phyloP scores from a whole-genome alignment of 2,888 invertebrate genomes.

The Platycheirus rosarum region DNA sequence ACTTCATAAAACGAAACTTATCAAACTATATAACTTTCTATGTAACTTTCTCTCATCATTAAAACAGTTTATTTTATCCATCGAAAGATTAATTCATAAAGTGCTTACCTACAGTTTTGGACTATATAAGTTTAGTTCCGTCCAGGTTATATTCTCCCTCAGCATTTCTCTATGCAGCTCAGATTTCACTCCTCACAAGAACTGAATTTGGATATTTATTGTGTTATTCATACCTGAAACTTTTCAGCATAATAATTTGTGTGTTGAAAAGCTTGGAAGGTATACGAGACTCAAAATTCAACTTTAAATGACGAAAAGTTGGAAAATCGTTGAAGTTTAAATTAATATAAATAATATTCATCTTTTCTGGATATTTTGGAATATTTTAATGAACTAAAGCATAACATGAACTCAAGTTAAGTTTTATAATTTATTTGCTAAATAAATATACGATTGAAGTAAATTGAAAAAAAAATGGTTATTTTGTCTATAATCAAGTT shows the following conservation, averaged over 20 bases:
- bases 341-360: slow-evolving; percentile 32
- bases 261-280: slow-evolving; percentile 38
- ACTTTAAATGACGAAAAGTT: slow-evolving; percentile 41
- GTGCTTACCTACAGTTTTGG: background rate
- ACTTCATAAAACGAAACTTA: slow-evolving; percentile 23
- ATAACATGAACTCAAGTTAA: too few species aligned
- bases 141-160: slow-evolving; percentile 19
- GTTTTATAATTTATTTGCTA: too few species aligned
- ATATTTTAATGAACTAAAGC: too few species aligned
- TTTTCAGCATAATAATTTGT: slow-evolving; percentile 58
- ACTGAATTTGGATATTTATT: slow-evolving; percentile 58
- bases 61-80: slow-evolving; percentile 21
- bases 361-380: too few species aligned
- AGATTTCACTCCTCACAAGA: slow-evolving; percentile 10
- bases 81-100: background rate
- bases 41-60: slow-evolving; percentile 2
- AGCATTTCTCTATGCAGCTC: slow-evolving; percentile 12
- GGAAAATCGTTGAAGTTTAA: slow-evolving; percentile 40
- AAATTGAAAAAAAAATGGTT: too few species aligned
- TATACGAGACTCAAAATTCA: slow-evolving; percentile 14
- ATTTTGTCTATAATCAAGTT: too few species aligned
- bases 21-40: slow-evolving; percentile 6
- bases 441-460: too few species aligned
- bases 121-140: background rate
- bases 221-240: slow-evolving; percentile 58